Evolutionary conservation across 2,113 vertebrate genomes (phyloP).

Genomic region (Madoqua kirkii): DNA sequence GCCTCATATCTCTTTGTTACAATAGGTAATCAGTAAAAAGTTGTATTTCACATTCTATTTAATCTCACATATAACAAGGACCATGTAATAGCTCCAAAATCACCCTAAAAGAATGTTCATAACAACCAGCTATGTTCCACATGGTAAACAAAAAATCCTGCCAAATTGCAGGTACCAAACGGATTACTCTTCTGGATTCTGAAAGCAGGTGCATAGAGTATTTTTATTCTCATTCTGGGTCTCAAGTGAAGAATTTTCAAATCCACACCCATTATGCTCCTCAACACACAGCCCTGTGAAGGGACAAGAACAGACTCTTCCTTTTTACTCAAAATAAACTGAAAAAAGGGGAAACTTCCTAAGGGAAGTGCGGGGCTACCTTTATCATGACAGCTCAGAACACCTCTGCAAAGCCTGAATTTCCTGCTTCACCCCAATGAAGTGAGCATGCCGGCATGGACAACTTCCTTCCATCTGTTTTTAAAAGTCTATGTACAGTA

Average conservation of each 20-base stretch:
- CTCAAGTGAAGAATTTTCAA: not conserved
- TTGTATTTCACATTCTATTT: not conserved
- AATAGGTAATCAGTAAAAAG: not conserved
- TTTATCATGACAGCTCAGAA: not conserved
- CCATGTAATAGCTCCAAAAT: not conserved
- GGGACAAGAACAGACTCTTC: not conserved
- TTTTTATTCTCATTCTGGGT: not conserved
- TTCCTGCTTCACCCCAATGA: constrained; percentile 31
- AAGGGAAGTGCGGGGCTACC: not conserved
- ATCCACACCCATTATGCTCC: not conserved
- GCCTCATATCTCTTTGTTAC: not conserved
- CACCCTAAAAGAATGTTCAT: not conserved
- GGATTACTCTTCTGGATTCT: not conserved
- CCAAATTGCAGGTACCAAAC: not conserved
- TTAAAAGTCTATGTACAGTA: not conserved
- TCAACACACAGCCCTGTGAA: not conserved
- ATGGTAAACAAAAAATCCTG: not conserved
- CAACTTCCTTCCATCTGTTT: constrained; percentile 41
- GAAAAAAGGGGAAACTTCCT: not conserved
- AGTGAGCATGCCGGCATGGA: not conserved
- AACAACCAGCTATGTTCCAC: not conserved
- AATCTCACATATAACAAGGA: not conserved
- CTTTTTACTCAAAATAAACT: not conserved
- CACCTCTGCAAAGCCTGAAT: not conserved
- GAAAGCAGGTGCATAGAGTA: not conserved